Conservation (phyloP, 2,113 vertebrate species). For the Dunckerocampus dactyliophorus region DNA sequence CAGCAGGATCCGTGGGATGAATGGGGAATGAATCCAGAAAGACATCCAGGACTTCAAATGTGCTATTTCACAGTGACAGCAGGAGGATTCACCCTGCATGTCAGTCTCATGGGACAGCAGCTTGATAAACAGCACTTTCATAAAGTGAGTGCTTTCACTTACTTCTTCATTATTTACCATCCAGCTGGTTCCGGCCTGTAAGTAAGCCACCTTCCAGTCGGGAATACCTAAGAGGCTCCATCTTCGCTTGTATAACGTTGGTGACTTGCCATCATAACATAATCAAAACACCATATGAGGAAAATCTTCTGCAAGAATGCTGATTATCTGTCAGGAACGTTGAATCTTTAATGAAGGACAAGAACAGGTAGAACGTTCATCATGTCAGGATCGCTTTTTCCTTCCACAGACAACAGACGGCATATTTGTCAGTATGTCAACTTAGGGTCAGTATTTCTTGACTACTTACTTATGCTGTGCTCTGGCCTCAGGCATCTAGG, state of each 20-base stretch:
- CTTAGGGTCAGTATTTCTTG: too few relatives aligned
- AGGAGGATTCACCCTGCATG: background rate
- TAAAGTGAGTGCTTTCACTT: background rate
- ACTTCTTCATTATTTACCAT: conserved; percentile 1
- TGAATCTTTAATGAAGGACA: background rate
- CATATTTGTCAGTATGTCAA: too few relatives aligned
- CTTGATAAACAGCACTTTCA: background rate
- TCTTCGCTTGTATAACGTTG: background rate
- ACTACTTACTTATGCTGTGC: too few relatives aligned
- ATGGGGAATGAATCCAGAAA: too few relatives aligned
- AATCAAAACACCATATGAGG: background rate
- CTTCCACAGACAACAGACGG: too few relatives aligned
- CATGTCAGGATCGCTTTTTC: background rate
- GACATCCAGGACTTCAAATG: background rate
- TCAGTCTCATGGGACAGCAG: background rate
- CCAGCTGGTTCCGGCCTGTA: background rate
- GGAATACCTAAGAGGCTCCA: background rate
- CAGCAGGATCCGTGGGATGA: too few relatives aligned
- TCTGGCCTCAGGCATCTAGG: too few relatives aligned
- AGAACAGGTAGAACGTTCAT: background rate
- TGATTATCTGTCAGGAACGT: background rate
- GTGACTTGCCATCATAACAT: background rate
- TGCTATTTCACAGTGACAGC: background rate
- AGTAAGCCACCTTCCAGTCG: background rate
- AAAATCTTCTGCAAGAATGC: background rate